Evolutionary conservation across 2,888 invertebrate genomes (phyloP), one percentile per base, ranked within the genome.

Genomic region (Lithophane socia): DNA sequence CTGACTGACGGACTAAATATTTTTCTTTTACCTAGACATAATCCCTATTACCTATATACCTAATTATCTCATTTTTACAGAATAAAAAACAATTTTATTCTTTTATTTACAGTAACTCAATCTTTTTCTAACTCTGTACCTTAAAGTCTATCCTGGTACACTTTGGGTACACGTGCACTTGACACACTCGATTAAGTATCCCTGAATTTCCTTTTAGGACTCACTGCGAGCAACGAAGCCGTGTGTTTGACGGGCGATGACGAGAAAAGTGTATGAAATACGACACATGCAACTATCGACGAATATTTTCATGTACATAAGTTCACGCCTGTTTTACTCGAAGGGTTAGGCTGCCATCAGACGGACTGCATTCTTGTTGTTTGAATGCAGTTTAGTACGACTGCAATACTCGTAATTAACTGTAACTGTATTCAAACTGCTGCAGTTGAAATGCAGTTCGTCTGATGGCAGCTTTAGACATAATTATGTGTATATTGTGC

Each of bases 161-260:
- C 44, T 44, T 83, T 37, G 47, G 49, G 18, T 24, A 18, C 18
- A 21, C 44, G 64, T 83, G 82, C 49, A 37, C 16, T 29, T 79
- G 79, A 75, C 79, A 74, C 21, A 37, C 29, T 79, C 79, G 37
- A 78, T 79, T 83, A 78, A 44, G 44, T 56, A 61, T 54, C 49
- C 58, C n/a, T n/a, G 42, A 49, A 49, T 79, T 73, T 64, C 68
- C 56, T 37, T 52, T 58, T 63, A 67, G 37, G n/a, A n/a, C n/a
- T 66, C 18, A 65, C 56, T 73, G 18, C 49, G 56, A 37, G 47
- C 69, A 21, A n/a, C 58, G 24, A 16, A 47, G 58, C 18, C 18
- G n/a, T 82, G 82, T 49, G 2, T 44, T 49, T 83, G 74, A 74
- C 79, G n/a, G 73, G 68, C 37, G n/a, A 37, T 68, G 79, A 74